Evolutionary conservation across 2,888 invertebrate genomes (phyloP).

Genomic region (Eupithecia subfuscata): DNA sequence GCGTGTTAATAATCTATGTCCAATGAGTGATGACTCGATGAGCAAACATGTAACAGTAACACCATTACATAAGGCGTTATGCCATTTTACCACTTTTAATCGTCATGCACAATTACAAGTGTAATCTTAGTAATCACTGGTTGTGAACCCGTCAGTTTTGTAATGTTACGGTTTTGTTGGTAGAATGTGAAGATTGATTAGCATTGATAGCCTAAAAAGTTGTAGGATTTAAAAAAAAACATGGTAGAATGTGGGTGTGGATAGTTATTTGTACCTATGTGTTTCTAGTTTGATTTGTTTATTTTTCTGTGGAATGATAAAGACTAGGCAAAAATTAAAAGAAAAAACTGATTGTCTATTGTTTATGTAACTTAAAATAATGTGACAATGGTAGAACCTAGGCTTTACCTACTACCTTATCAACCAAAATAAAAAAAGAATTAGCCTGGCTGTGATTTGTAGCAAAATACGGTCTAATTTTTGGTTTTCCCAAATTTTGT

Average conservation of each 20-base stretch:
- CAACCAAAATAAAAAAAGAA: too few relatives aligned
- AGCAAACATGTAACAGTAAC: slow-evolving; percentile 31
- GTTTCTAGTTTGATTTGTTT: too few relatives aligned
- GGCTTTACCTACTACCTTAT: too few relatives aligned
- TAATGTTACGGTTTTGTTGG: slow-evolving; percentile 22
- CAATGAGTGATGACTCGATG: slow-evolving; percentile 28
- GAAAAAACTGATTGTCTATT: background rate
- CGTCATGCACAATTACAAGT: slow-evolving; percentile 34
- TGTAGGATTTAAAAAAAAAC: background rate
- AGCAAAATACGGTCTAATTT: background rate
- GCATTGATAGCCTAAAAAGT: background rate
- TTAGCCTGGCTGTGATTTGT: too few relatives aligned
- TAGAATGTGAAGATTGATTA: slow-evolving; percentile 1
- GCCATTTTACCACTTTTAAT: slow-evolving; percentile 31
- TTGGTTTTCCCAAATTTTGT: background rate
- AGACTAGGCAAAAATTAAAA: background rate
- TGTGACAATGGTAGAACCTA: too few relatives aligned
- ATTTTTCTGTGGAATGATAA: background rate
- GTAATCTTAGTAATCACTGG: slow-evolving; percentile 27
- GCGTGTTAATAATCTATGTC: slow-evolving; percentile 25
- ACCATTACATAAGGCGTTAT: slow-evolving; percentile 35
- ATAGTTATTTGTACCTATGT: too few relatives aligned
- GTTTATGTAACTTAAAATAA: background rate
- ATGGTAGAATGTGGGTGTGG: background rate
- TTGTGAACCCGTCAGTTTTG: slow-evolving; percentile 22